Conservation (phyloP, 2,113 vertebrate genomes). For the Poicephalus meyeri region DNA sequence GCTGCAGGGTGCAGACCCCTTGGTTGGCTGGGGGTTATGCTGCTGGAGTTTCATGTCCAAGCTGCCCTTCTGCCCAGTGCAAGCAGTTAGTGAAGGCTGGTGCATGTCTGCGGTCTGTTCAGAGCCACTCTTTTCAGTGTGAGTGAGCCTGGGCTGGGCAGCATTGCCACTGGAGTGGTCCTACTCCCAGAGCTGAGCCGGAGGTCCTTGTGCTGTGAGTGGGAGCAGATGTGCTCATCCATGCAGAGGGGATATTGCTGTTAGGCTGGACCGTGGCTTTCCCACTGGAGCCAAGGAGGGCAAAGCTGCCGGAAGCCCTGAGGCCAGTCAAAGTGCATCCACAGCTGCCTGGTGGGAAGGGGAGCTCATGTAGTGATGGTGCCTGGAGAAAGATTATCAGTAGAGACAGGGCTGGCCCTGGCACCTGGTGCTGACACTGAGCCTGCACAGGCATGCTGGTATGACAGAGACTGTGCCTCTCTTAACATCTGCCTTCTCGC, state of each 20-base stretch:
- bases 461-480: not conserved
- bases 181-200: rapidly evolving
- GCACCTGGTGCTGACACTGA: not conserved
- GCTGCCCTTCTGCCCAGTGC: not conserved
- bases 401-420: not conserved
- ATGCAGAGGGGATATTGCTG: not conserved
- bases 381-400: rapidly evolving
- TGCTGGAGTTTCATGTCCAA: rapidly evolving
- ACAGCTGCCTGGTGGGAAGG: not conserved
- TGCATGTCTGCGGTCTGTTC: rapidly evolving
- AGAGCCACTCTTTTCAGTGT: not conserved
- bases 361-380: not conserved
- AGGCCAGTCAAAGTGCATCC: rapidly evolving
- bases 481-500: not conserved
- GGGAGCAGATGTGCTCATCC: rapidly evolving
- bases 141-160: not conserved
- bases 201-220: rapidly evolving
- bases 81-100: rapidly evolving
- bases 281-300: not conserved
- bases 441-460: not conserved
- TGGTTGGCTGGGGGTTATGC: not conserved
- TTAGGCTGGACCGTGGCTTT: rapidly evolving
- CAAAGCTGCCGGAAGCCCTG: not conserved
- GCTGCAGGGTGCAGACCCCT: not conserved
- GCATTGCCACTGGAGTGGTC: rapidly evolving